A percentile compares a stretch with the other conserved stretches of the same genome.
Conservation (phyloP, 2,888 invertebrate genomes). For the Neoitamus cyanurus region DNA sequence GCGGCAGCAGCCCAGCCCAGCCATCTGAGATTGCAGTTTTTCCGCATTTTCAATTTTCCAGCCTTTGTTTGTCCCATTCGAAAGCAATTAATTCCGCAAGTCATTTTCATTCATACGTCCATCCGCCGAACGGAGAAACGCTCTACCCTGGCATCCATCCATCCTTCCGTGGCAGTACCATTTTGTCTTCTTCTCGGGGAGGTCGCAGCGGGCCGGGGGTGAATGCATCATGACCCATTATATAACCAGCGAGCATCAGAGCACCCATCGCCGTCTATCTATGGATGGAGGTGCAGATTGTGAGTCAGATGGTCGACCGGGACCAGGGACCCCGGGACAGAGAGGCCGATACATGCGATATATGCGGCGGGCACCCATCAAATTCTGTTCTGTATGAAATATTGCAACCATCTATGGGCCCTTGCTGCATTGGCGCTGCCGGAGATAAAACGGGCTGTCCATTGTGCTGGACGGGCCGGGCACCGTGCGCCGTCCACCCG, state of each 20-base stretch:
- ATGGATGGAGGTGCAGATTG: neutral
- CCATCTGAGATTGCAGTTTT: conserved; percentile 1
- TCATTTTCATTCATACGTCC: conserved; percentile 12
- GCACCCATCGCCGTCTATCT: neutral
- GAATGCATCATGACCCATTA: neutral
- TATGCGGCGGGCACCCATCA: neutral
- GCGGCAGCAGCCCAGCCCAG: neutral
- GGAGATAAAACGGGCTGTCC: neutral
- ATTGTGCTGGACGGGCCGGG: neutral
- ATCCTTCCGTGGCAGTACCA: neutral
- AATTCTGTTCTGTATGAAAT: neutral
- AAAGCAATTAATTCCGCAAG: conserved; percentile 32
- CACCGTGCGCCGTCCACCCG: neutral
- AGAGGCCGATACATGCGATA: neutral
- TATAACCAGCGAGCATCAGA: neutral
- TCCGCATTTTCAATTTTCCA: conserved; percentile 7
- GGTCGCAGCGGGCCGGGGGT: neutral
- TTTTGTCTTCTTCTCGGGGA: neutral
- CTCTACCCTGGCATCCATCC: neutral
- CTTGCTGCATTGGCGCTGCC: neutral
- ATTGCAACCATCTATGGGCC: neutral
- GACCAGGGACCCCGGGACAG: neutral
- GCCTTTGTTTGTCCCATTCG: conserved; percentile 7
- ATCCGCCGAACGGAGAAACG: neutral
- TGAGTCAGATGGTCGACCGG: neutral